These are phyloP conservation scores for Sceloporus tristichus DNA, from an alignment of 2,113 vertebrate genomes.

Conservation along the genomic window DNA sequence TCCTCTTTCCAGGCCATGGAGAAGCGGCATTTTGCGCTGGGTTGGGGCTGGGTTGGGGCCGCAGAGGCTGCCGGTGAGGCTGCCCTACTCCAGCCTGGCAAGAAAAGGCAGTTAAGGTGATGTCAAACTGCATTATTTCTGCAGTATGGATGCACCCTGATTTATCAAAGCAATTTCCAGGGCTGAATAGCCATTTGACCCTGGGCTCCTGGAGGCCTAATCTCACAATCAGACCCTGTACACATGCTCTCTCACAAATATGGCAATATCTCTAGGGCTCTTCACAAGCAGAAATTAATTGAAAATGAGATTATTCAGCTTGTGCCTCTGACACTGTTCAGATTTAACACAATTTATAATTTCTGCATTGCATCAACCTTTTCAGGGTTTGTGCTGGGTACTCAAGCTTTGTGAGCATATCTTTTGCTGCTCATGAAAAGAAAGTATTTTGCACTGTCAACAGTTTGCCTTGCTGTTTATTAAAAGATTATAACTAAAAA, in stretches of 20 bases:
- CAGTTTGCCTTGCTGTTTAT: constrained; percentile 62
- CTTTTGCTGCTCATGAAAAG: constrained; percentile 51
- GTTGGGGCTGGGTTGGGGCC: too few species aligned
- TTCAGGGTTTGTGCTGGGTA: constrained; percentile 48
- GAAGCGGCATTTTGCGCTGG: too few species aligned
- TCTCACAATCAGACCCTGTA: too few species aligned
- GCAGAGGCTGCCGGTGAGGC: too few species aligned
- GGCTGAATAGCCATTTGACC: neutral
- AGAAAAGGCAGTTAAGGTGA: too few species aligned
- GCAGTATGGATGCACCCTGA: too few species aligned
- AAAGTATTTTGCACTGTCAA: constrained; percentile 65
- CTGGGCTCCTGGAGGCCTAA: too few species aligned
- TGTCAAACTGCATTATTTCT: too few species aligned
- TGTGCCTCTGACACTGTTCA: constrained; percentile 60
- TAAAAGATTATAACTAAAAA: constrained; percentile 71
- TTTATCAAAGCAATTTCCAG: neutral
- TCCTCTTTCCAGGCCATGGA: too few species aligned
- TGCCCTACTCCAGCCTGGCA: too few species aligned
- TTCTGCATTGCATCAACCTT: constrained; percentile 59
- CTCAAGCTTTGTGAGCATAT: constrained; percentile 36
- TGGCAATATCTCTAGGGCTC: constrained; percentile 52
- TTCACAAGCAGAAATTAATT: constrained; percentile 65
- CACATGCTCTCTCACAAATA: constrained; percentile 7
- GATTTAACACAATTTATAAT: constrained; percentile 59
- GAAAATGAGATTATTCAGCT: constrained; percentile 64